These are phyloP conservation scores for Eupithecia tripunctaria DNA, from an alignment of 2,888 invertebrate species.

Conservation along the genomic window DNA sequence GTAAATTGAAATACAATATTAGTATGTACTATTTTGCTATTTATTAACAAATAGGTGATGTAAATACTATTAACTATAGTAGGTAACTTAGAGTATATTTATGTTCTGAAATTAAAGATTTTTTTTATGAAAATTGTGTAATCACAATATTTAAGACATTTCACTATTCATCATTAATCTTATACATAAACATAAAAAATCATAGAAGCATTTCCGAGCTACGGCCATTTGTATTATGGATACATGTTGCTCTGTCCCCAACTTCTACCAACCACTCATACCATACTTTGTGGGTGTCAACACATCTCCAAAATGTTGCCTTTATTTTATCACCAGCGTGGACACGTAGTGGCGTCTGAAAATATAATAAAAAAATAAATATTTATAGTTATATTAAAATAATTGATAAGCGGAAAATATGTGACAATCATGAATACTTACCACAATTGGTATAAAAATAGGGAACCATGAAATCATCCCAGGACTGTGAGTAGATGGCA, in stretches of 20 bases:
- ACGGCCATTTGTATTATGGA: constrained; percentile 73
- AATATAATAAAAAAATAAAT: constrained; percentile 16
- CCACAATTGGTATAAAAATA: constrained; percentile 95
- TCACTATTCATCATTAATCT: constrained; percentile 23
- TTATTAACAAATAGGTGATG: neutral
- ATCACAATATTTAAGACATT: constrained; percentile 21
- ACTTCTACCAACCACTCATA: constrained; percentile 93
- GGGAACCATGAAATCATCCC: constrained; percentile 99
- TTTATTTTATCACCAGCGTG: constrained; percentile 88
- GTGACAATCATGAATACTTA: constrained; percentile 56
- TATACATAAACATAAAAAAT: constrained; percentile 41
- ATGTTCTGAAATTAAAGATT: neutral
- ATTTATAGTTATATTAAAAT: constrained; percentile 11
- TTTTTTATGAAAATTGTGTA: neutral
- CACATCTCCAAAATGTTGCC: constrained; percentile 94
- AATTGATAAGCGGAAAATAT: neutral
- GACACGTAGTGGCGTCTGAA: constrained; percentile 89
- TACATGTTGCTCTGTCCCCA: constrained; percentile 61
- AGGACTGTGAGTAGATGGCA: constrained; percentile 93
- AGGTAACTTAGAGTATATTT: neutral
- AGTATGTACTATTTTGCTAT: neutral
- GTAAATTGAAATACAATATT: constrained; percentile 19
- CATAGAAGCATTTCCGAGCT: constrained; percentile 80
- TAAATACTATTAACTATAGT: neutral
- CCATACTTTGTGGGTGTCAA: constrained; percentile 93